Evolutionary conservation across 2,113 vertebrate species (phyloP), one percentile per base, ranked within the genome.

Genomic region (Tachuris rubrigastra): DNA sequence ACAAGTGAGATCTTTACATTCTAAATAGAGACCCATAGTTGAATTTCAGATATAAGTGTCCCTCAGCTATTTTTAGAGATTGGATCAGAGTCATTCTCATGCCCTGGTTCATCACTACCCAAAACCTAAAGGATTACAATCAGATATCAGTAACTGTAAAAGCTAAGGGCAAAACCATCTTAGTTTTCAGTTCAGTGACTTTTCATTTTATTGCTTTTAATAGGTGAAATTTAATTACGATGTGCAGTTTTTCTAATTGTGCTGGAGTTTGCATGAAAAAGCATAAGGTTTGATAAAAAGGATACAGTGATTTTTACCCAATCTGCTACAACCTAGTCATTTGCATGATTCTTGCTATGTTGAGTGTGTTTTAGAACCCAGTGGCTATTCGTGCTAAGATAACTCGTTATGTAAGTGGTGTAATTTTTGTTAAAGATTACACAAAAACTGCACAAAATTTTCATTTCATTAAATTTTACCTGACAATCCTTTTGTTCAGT

Each of bases 211-310:
- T 90, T 96, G 88, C 75, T 90, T 95, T 75, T 86, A 81, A 69
- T 93, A 89, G 53, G 80, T 53, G 59, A 79, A 92, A 13, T 93
- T 49, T 85, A 96, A 82, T 60, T 85, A 90, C 31, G 84, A n/a
- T 82, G 86, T 95, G 67, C 92, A 89, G 87, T 96, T 95, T 93
- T 87, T 85, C 84, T 91, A 91, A 92, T 89, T 95, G 93, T 90
- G 94, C 91, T 98, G 96, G 97, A 96, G 89, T 97, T 98, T 98
- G 96, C 97, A 97, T 98, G 97, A 95, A 95, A 97, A 97, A 98
- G 97, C 80, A 50, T 97, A 93, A 96, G 86, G 73, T 91, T 90
- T 93, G 73, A 28, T 78, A 53, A 85, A 95, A 68, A 92, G 33
- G 56, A 65, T 90, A 39, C 46, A 41, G 67, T 90, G 79, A 82